Percentiles rank a stretch among this genome's conserved stretches.
Evolutionary conservation across 23 tunicate species (phyloP).

Genomic region (Trididemnum nubilum): DNA sequence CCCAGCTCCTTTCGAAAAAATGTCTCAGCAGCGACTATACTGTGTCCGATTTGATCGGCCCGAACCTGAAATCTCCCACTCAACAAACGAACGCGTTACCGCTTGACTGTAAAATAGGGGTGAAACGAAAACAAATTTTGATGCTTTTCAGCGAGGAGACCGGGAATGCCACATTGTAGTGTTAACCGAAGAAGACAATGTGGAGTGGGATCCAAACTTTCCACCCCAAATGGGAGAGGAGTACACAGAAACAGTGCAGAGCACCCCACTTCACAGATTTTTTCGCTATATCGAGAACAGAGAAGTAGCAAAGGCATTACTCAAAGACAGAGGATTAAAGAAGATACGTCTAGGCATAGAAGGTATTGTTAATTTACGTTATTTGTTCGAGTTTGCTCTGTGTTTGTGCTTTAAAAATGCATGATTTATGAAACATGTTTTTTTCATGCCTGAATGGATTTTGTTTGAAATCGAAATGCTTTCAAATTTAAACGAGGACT

Average conservation of each 20-base stretch:
- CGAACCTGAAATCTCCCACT: no score
- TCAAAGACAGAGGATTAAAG: conserved; percentile 89
- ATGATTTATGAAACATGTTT: background rate
- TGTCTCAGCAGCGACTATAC: no score
- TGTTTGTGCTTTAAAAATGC: no score
- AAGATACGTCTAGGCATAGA: conserved; percentile 95
- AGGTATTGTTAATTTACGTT: conserved; percentile 64
- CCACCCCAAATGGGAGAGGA: conserved; percentile 98
- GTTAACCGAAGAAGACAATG: conserved; percentile 88
- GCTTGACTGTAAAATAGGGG: no score
- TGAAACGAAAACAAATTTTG: background rate
- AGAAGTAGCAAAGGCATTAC: conserved; percentile 90
- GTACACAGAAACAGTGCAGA: conserved; percentile 64
- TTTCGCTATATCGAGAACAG: conserved; percentile 93
- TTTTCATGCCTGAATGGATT: background rate
- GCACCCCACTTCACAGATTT: conserved; percentile 85
- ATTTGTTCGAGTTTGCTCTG: no score
- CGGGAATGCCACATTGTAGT: conserved; percentile 96
- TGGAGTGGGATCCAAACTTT: conserved; percentile 94
- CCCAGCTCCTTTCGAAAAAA: no score
- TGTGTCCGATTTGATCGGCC: no score
- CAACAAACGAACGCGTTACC: no score
- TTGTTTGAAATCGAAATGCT: background rate
- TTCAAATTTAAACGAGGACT: no score
- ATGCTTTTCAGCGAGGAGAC: conserved; percentile 68